Evolutionary conservation across 2,888 invertebrate genomes (phyloP), one percentile per base, ranked within the genome.

Genomic region (Odontothrips loti): DNA sequence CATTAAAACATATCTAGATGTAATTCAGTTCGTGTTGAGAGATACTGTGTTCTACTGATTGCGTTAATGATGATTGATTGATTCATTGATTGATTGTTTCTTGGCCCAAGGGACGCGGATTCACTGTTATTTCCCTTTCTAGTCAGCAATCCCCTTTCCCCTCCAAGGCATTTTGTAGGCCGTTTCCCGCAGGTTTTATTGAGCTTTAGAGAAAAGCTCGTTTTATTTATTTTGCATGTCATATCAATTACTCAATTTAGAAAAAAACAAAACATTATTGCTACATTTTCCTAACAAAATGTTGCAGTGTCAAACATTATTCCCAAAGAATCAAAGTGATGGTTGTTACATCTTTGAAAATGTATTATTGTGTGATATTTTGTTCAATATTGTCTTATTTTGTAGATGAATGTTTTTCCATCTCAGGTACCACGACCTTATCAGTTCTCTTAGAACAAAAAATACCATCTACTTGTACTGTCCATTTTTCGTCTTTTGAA

Each of bases 191-290:
- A 43, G 34, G 34, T 43, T 43, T 2, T n/a, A n/a, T 17, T 51
- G 51, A 51, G 9, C 51, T 51, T 17, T 51, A 51, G 51, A 17
- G 17, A 51, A 51, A 17, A 15, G 12, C 51, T 15, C 17, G 17
- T 68, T 75, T 75, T 27, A 27, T 75, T 75, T 75, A 27, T 75
- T 75, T 75, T 75, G 68, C 68, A 75, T 75, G 27, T 75, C 68
- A 75, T 75, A 27, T 6, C 34, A 43, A 15, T 75, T 75, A 75
- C 27, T 75, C 68, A 8, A 27, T 27, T n/a, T 75, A 75, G 68
- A 43, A 4, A 43, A 43, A 43, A 43, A 43, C 34, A n/a, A n/a
- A 11, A 23, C n/a, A 6, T 68, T 23, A 75, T 23, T 27, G 27
- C 68, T 27, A 27, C n/a, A 17, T 75, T 75, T 68, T 75, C 15